Evolutionary conservation across 2,888 invertebrate species (phyloP), one percentile per base, ranked within the genome.

Genomic region (Apoda limacodes): DNA sequence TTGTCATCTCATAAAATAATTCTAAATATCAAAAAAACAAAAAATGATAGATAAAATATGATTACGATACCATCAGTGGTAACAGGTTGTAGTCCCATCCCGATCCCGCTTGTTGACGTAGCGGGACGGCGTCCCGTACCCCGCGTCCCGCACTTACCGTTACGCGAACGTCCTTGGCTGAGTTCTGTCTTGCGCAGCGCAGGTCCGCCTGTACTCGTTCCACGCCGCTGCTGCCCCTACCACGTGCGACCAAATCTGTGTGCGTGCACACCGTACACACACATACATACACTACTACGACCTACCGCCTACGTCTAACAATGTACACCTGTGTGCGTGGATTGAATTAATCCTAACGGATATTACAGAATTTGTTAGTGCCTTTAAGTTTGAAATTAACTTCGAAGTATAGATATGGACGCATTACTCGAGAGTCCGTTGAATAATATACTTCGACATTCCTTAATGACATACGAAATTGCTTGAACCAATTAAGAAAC

Each of bases 81-180:
- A 20, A 20, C 20, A 7, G n/a, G 7, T 24, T 17, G 13, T 14
- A 22, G 21, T 13, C 30, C 11, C 23, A n/a, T 26, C 21, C 37
- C 9, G 13, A 9, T 14, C 3, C 9, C 13, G 13, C 6, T 15
- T 28, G 13, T 5, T 29, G 46, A 46, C 40, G 48, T 61, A 62
- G 56, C 55, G 62, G 63, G 60, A 58, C 38, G 30, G 26, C 32
- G 34, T 26, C 39, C 38, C 34, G 35, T 27, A 29, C 29, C 37
- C 39, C 37, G 40, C 45, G 44, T 38, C 43, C 50, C 50, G 39
- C 47, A 47, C 46, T 55, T 52, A 70, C 78, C 78, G 78, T 80
- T 80, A 80, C 69, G 60, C 52, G 60, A 61, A 74, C 78, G 78
- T 78, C 78, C 78, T 80, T 80, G 78, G 78, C 78, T 80, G 78